Conservation (phyloP, 2,888 invertebrate genomes). For the Neoascia interrupta region DNA sequence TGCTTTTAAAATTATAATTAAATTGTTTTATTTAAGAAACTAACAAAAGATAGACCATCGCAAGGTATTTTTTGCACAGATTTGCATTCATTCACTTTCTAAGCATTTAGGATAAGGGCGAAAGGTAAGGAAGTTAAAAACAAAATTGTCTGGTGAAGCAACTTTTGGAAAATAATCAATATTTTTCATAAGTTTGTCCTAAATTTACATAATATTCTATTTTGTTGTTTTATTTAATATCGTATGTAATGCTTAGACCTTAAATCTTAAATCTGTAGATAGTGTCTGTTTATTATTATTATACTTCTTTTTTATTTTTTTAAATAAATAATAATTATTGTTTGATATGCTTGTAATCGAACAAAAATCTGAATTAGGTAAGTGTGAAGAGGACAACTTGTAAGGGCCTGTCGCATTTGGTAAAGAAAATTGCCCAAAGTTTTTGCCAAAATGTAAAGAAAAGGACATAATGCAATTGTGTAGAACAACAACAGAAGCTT, state of each 20-base stretch:
- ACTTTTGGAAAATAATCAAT: conserved; percentile 31
- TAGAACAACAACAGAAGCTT: too few species aligned
- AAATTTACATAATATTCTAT: conserved; percentile 51
- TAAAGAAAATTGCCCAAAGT: too few species aligned
- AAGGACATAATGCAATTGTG: too few species aligned
- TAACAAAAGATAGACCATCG: conserved; percentile 36
- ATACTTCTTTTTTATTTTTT: conserved; percentile 27
- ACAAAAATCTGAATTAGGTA: too few species aligned
- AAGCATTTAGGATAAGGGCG: conserved; percentile 31
- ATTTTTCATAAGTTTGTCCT: conserved; percentile 17
- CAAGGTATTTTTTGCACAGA: conserved; percentile 49
- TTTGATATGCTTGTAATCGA: conserved; percentile 64
- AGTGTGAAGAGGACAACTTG: too few species aligned
- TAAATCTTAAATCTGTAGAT: conserved; percentile 33
- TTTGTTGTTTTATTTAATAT: conserved; percentile 45
- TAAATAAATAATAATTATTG: conserved; percentile 37
- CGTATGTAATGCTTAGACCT: conserved; percentile 50
- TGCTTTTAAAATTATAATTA: conserved; percentile 16
- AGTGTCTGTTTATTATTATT: conserved; percentile 32
- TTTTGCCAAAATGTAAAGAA: too few species aligned
- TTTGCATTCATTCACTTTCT: conserved; percentile 1
- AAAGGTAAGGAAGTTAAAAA: conserved; percentile 29
- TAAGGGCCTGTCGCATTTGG: too few species aligned
- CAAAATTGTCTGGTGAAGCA: too few species aligned
- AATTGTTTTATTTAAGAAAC: conserved; percentile 8